Evolutionary conservation across 2,113 vertebrate genomes (phyloP).

Genomic region (Leuciscus idus): DNA sequence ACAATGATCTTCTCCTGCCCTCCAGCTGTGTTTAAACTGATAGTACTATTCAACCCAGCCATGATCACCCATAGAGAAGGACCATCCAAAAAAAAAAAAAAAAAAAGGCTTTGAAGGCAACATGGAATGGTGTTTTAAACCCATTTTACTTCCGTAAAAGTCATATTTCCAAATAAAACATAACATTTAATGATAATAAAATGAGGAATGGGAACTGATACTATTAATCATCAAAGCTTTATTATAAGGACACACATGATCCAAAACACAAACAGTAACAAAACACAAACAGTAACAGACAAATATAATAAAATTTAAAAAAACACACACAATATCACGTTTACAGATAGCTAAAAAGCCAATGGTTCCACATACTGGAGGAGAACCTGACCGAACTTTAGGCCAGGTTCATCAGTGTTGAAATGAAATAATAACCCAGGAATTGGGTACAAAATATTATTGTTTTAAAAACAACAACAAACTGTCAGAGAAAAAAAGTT

Average conservation of each 20-base stretch:
- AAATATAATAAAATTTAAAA: no score
- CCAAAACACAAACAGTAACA: no score
- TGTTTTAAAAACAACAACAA: neutral
- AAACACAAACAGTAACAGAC: no score
- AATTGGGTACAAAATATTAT: neutral
- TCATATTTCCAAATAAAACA: neutral
- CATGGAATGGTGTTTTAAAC: neutral
- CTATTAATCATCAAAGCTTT: neutral
- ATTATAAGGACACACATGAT: no score
- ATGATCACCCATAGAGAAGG: conserved; percentile 41
- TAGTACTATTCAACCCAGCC: conserved; percentile 32
- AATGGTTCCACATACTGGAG: no score
- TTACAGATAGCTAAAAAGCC: no score
- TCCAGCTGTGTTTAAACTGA: conserved; percentile 58
- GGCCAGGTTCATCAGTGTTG: no score
- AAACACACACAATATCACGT: no score
- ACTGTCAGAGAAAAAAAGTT: neutral
- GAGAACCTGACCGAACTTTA: no score
- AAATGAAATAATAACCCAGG: no score
- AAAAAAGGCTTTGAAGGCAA: conserved; percentile 53
- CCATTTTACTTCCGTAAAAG: neutral
- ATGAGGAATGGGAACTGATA: neutral
- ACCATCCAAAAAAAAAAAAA: conserved; percentile 42
- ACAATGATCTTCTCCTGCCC: conserved; percentile 28
- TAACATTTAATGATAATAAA: neutral